These are phyloP conservation scores for Colletes gigas DNA, from an alignment of 1,140 invertebrate species.

Conservation along the genomic window DNA sequence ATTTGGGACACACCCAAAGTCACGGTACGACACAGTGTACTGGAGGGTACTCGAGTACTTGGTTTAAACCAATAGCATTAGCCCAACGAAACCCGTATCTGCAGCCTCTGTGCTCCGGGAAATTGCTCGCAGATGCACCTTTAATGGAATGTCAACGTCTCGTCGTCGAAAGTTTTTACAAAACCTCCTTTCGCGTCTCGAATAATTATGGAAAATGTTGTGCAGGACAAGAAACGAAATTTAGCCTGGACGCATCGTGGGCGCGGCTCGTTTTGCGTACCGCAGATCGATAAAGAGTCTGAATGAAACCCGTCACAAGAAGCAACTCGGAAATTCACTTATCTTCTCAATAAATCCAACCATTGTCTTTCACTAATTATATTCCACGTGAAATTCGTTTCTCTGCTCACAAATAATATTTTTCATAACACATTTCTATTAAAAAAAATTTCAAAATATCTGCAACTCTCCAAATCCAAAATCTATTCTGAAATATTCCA, in stretches of 20 bases:
- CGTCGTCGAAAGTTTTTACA: background rate
- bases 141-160: conserved; percentile 47
- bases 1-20: background rate
- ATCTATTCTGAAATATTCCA: too few species aligned
- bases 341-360: too few species aligned
- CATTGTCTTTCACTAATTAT: background rate
- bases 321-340: background rate
- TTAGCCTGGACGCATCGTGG: conserved; percentile 31
- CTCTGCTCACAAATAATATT: too few species aligned
- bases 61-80: background rate
- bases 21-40: background rate
- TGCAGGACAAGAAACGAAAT: conserved; percentile 18
- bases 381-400: too few species aligned
- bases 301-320: conserved; percentile 35
- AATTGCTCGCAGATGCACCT: conserved; percentile 45
- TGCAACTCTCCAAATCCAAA: too few species aligned
- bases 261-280: conserved; percentile 44
- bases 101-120: background rate
- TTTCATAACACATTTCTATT: too few species aligned
- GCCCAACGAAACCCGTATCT: background rate
- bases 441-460: too few species aligned
- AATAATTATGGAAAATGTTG: conserved; percentile 34
- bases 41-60: background rate
- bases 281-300: conserved; percentile 48
- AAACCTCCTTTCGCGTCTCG: background rate